Evolutionary conservation across 2,797 vertebrate genomes (phyloP).

Genomic region (Artibeus lituratus): DNA sequence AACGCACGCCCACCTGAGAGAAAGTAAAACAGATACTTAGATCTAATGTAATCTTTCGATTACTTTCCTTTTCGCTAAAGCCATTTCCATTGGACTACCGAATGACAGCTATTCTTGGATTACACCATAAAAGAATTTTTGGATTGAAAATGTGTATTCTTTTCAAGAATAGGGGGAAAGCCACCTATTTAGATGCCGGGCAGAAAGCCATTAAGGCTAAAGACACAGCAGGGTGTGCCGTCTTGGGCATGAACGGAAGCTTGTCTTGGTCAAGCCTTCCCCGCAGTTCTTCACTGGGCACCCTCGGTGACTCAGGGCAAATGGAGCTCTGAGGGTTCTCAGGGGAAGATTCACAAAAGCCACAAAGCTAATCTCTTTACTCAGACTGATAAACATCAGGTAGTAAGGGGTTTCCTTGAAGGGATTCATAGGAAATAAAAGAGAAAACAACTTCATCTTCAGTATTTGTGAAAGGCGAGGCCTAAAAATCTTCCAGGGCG

Average conservation of each 20-base stretch:
- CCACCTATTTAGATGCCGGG: background rate
- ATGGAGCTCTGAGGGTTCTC: background rate
- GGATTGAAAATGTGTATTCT: background rate
- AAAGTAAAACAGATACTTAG: background rate
- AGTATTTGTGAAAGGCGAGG: background rate
- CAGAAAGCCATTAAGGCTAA: background rate
- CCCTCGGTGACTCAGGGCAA: background rate
- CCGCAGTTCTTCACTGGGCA: background rate
- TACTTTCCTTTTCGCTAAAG: background rate
- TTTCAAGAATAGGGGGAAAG: background rate
- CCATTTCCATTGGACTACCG: background rate
- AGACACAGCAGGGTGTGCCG: background rate
- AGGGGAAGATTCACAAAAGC: background rate
- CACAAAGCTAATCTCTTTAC: background rate
- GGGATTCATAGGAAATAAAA: background rate
- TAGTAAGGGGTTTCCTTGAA: background rate
- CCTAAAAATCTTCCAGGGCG: background rate
- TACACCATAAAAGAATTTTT: background rate
- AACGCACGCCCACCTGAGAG: background rate
- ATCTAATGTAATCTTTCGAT: background rate
- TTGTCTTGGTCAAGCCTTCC: background rate
- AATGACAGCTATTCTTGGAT: background rate
- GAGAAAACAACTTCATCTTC: background rate
- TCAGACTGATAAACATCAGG: background rate
- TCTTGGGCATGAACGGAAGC: background rate